phyloP scores from a whole-genome alignment of 2,888 invertebrate genomes.

The Lasioglossum villosulum region DNA sequence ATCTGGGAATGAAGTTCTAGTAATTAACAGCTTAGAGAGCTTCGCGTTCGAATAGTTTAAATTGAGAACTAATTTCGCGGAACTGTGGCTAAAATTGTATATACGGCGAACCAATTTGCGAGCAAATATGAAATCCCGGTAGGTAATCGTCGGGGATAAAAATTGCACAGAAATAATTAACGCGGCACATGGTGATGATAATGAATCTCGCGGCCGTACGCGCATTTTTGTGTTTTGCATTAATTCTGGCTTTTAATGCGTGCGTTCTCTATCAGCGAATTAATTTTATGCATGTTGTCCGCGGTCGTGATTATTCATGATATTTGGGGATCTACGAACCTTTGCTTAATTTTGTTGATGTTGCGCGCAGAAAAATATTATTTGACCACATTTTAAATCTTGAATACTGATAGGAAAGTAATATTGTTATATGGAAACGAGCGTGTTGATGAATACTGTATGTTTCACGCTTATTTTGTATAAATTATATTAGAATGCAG shows the following conservation, averaged over 20 bases:
- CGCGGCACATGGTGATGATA: background rate
- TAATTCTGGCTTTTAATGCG: background rate
- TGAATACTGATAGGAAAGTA: background rate
- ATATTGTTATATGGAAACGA: background rate
- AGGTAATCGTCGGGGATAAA: background rate
- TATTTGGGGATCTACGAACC: background rate
- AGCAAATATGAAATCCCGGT: background rate
- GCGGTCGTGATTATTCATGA: background rate
- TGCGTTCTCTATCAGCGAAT: background rate
- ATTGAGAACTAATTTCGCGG: slow-evolving; percentile 22
- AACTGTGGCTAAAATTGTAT: background rate
- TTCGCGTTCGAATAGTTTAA: background rate
- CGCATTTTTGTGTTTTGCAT: background rate
- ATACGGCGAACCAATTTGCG: background rate
- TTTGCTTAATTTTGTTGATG: background rate
- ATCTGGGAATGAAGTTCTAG: slow-evolving; percentile 20
- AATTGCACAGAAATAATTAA: background rate
- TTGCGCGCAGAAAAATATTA: background rate
- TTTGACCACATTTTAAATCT: background rate
- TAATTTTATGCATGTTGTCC: background rate
- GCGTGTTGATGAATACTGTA: background rate
- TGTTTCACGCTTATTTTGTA: background rate
- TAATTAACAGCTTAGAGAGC: slow-evolving; percentile 27
- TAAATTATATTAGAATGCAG: background rate
- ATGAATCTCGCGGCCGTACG: background rate